A percentile compares a stretch with the other conserved stretches of the same genome.
Conservation (phyloP, 2,888 invertebrate species). For the Macroteleia sp. region DNA sequence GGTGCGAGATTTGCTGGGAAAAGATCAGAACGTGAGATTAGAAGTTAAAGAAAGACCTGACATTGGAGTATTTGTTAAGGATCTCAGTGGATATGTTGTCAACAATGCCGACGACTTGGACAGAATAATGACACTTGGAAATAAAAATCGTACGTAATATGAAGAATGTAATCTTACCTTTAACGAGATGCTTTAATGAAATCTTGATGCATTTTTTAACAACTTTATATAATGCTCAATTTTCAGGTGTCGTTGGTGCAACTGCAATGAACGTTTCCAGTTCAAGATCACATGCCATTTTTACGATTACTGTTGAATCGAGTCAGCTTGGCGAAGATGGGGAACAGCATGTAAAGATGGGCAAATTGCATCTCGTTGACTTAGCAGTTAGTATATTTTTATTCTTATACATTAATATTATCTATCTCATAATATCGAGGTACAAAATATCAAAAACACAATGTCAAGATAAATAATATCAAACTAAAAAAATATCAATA, state of each 20-base stretch:
- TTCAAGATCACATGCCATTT: slow-evolving; percentile 98
- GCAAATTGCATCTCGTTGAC: slow-evolving; percentile 98
- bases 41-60: slow-evolving; percentile 98
- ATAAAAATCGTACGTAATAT: slow-evolving; percentile 94
- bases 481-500: too few relatives aligned
- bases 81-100: slow-evolving; percentile 98
- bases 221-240: slow-evolving; percentile 6
- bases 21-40: slow-evolving; percentile 92
- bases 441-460: too few relatives aligned
- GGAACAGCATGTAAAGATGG: slow-evolving; percentile 95
- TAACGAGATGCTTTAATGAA: too few relatives aligned
- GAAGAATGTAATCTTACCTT: too few relatives aligned
- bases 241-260: slow-evolving; percentile 90
- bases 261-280: slow-evolving; percentile 99
- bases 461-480: too few relatives aligned
- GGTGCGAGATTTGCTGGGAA: slow-evolving; percentile 96
- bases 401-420: too few relatives aligned
- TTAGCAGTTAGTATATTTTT: slow-evolving; percentile 95
- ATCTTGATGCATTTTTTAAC: too few relatives aligned
- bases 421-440: too few relatives aligned
- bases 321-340: slow-evolving; percentile 93
- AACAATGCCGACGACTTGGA: slow-evolving; percentile 98
- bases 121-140: slow-evolving; percentile 97
- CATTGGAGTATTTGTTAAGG: slow-evolving; percentile 98
- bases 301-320: slow-evolving; percentile 98